A percentile compares a stretch with the other conserved stretches of the same genome.
Evolutionary conservation across 2,113 vertebrate genomes (phyloP).

Genomic region (Centropristis striata): DNA sequence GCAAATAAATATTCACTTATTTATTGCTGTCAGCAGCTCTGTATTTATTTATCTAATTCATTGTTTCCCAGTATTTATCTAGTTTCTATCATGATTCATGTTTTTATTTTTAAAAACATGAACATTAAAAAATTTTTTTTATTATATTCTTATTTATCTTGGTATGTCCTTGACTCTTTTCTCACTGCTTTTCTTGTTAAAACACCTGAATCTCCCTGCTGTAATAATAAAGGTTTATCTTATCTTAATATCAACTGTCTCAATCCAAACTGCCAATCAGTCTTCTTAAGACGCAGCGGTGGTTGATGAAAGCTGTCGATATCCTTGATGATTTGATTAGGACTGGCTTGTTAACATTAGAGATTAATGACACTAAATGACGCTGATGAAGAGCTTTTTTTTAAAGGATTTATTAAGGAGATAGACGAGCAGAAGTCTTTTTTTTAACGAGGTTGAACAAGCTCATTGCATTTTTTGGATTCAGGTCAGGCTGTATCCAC

Average conservation of each 20-base stretch:
- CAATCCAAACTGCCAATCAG: neutral
- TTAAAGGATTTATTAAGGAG: neutral
- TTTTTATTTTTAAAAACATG: too few relatives aligned
- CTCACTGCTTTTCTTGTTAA: too few relatives aligned
- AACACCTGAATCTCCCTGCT: too few relatives aligned
- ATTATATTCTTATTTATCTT: too few relatives aligned
- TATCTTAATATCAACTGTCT: neutral
- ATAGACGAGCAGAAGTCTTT: neutral
- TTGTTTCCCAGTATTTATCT: too few relatives aligned
- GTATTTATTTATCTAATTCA: too few relatives aligned
- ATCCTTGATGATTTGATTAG: slow-evolving; percentile 1
- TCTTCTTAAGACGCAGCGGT: neutral
- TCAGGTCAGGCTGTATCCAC: slow-evolving; percentile 40
- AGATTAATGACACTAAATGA: neutral
- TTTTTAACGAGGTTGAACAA: slow-evolving; percentile 2
- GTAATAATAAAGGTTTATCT: too few relatives aligned
- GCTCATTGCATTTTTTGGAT: slow-evolving; percentile 38
- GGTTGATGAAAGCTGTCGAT: neutral
- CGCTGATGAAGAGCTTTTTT: neutral
- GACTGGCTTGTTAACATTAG: neutral
- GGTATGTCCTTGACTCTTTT: too few relatives aligned
- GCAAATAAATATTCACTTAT: too few relatives aligned
- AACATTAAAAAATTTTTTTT: too few relatives aligned
- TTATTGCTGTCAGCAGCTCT: too few relatives aligned
- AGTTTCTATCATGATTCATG: too few relatives aligned